phyloP scores from a whole-genome alignment of 2,113 vertebrate species.

The Serinus canaria region DNA sequence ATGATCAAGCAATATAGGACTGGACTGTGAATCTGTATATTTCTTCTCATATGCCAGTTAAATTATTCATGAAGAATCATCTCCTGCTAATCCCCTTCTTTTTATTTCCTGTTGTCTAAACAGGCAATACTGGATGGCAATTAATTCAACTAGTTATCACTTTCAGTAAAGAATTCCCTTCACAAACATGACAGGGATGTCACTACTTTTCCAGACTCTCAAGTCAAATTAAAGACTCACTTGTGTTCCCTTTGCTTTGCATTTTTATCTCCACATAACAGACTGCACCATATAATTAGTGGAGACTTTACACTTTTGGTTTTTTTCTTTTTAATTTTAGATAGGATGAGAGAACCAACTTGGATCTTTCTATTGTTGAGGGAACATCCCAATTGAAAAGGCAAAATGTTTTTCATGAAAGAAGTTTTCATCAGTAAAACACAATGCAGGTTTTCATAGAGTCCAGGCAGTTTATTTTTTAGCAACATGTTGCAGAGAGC shows the following conservation, averaged over 20 bases:
- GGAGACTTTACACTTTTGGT: neutral
- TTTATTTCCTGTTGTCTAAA: neutral
- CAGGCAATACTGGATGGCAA: neutral
- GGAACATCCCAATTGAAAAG: neutral
- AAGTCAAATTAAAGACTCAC: neutral
- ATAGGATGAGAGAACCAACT: neutral
- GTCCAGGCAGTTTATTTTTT: neutral
- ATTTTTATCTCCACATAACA: constrained; percentile 30
- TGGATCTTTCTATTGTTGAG: neutral
- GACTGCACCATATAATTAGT: neutral
- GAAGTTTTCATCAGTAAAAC: neutral
- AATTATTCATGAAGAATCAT: constrained; percentile 14
- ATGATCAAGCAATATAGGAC: neutral
- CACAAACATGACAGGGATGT: neutral
- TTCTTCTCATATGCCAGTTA: neutral
- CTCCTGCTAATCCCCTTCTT: neutral
- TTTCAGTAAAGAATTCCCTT: constrained; percentile 19
- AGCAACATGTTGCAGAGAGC: neutral
- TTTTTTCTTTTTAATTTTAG: neutral
- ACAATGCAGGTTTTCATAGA: neutral
- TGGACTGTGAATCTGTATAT: neutral
- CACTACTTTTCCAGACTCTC: neutral
- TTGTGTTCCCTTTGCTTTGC: constrained; percentile 21
- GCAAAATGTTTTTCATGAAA: neutral
- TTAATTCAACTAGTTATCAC: constrained; percentile 29